Conservation (phyloP, 1,140 invertebrate genomes). For the Ectropis grisescens region DNA sequence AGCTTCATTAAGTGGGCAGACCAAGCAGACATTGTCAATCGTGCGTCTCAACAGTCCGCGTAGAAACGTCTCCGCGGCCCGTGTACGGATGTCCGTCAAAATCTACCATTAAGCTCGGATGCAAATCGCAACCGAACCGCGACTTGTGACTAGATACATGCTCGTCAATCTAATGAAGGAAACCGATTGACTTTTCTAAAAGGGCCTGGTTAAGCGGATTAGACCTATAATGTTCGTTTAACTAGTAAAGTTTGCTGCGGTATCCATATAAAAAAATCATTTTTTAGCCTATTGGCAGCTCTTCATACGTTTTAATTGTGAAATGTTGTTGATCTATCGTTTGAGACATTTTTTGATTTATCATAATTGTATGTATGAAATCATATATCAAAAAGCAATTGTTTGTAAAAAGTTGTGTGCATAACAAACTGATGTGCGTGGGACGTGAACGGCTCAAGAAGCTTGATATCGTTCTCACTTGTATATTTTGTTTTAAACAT, state of each 20-base stretch:
- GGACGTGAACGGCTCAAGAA: too few species aligned
- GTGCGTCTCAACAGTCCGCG: too few species aligned
- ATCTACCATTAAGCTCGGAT: slow-evolving; percentile 14
- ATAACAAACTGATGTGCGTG: too few species aligned
- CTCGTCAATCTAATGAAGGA: not conserved
- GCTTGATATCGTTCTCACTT: too few species aligned
- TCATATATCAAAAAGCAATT: too few species aligned
- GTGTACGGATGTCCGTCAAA: slow-evolving; percentile 25
- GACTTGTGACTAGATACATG: too few species aligned
- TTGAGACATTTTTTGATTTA: too few species aligned
- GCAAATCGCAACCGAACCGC: slow-evolving; percentile 9
- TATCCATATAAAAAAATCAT: not conserved
- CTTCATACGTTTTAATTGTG: not conserved
- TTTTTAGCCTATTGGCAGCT: not conserved
- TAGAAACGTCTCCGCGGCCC: slow-evolving; percentile 9
- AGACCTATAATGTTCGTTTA: too few species aligned
- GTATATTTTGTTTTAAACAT: too few species aligned
- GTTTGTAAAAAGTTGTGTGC: too few species aligned
- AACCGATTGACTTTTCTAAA: not conserved
- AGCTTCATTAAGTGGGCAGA: slow-evolving; percentile 25
- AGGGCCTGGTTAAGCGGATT: not conserved
- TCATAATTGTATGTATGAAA: not conserved
- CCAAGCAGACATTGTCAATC: slow-evolving; percentile 26
- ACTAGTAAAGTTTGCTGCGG: too few species aligned
- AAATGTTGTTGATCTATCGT: too few species aligned